These are phyloP conservation scores for Erpobdella octoculata DNA, from an alignment of 2,888 invertebrate species.

Conservation along the genomic window DNA sequence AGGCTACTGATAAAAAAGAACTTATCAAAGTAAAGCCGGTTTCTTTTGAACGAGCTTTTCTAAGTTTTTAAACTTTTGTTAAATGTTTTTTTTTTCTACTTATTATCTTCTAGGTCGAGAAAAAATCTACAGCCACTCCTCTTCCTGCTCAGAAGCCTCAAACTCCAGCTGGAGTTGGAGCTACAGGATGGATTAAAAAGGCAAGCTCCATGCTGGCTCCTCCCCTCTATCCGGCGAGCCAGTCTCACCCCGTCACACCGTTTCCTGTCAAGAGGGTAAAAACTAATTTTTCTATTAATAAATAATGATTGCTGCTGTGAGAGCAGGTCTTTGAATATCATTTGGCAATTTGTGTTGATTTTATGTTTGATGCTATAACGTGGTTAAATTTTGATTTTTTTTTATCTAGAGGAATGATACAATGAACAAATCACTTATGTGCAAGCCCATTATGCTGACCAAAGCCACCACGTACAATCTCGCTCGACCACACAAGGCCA, in stretches of 20 bases:
- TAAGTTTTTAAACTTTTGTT: too few relatives aligned
- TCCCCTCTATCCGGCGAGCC: too few relatives aligned
- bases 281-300: neutral
- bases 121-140: too few relatives aligned
- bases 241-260: too few relatives aligned
- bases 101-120: too few relatives aligned
- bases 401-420: slow-evolving; percentile 11
- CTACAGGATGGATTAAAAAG: slow-evolving; percentile 20
- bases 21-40: too few relatives aligned
- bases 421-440: slow-evolving; percentile 32
- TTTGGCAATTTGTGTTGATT: neutral
- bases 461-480: slow-evolving; percentile 27
- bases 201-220: slow-evolving; percentile 20
- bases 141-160: neutral
- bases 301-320: neutral
- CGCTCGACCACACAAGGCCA: slow-evolving; percentile 19
- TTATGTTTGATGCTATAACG: neutral
- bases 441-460: slow-evolving; percentile 30
- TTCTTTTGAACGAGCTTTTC: too few relatives aligned
- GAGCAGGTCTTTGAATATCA: too few relatives aligned
- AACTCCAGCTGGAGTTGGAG: neutral
- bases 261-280: too few relatives aligned
- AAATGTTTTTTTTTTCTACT: too few relatives aligned
- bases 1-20: too few relatives aligned
- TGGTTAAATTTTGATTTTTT: neutral